Evolutionary conservation across 2,888 invertebrate species (phyloP).

Genomic region (Choristoneura rosaceana): DNA sequence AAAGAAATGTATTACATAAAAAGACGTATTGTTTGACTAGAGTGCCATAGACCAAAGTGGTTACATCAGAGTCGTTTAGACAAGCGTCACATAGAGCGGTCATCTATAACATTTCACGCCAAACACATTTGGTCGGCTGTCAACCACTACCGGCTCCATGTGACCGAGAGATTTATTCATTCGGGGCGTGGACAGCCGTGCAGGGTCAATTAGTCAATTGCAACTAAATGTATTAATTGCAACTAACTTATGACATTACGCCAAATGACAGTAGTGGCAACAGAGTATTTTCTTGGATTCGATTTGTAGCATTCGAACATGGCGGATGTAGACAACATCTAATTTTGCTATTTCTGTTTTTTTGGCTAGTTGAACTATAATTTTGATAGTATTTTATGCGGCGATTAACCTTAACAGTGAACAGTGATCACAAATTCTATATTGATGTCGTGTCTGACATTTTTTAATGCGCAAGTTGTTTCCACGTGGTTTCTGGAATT

Average conservation of each 20-base stretch:
- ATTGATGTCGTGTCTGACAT: too few species aligned
- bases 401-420: too few species aligned
- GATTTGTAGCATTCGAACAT: too few species aligned
- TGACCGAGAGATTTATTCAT: constrained; percentile 66
- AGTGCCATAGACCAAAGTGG: constrained; percentile 30
- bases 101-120: constrained; percentile 64
- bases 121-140: constrained; percentile 63
- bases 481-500: too few species aligned
- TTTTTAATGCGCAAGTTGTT: too few species aligned
- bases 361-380: too few species aligned
- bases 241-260: background rate
- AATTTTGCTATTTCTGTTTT: too few species aligned
- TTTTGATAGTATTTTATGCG: too few species aligned
- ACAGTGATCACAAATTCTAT: too few species aligned
- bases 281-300: background rate
- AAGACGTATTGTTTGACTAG: constrained; percentile 13
- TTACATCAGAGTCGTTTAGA: constrained; percentile 43
- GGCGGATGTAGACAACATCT: too few species aligned
- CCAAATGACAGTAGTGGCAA: background rate
- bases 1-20: background rate
- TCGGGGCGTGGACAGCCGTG: constrained; percentile 51
- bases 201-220: constrained; percentile 53
- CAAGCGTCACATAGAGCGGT: constrained; percentile 46
- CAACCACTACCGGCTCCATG: constrained; percentile 58
- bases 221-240: constrained; percentile 21